Evolutionary conservation across 2,888 invertebrate species (phyloP).

Genomic region (Pycnomerus fuliginosus): DNA sequence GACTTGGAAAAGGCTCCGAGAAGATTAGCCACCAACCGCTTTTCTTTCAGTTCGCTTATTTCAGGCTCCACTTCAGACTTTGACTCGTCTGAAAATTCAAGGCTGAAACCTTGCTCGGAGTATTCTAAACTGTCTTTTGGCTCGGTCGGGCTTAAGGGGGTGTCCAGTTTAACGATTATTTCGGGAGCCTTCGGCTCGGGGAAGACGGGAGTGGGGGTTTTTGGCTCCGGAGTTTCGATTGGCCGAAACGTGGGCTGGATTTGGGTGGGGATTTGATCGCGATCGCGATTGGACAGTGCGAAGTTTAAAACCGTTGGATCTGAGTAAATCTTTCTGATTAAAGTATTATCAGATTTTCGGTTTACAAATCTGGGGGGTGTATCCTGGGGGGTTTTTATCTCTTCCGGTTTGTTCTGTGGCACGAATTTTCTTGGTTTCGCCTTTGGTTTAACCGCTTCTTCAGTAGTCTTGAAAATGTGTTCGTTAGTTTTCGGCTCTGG

Average conservation of each 20-base stretch:
- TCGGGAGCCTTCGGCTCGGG: background rate
- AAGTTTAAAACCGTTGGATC: slow-evolving; percentile 37
- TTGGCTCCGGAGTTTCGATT: too few relatives aligned
- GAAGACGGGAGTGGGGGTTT: background rate
- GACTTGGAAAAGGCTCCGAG: slow-evolving; percentile 42
- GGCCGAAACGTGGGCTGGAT: too few relatives aligned
- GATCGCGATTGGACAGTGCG: slow-evolving; percentile 33
- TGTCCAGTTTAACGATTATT: background rate
- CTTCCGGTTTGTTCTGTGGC: background rate
- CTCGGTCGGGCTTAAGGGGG: too few relatives aligned
- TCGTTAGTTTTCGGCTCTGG: background rate
- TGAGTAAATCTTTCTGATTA: slow-evolving; percentile 40
- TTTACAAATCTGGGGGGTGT: slow-evolving; percentile 2
- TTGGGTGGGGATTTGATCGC: slow-evolving; percentile 29
- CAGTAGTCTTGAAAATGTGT: background rate
- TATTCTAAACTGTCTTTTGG: background rate
- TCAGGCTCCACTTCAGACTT: slow-evolving; percentile 28
- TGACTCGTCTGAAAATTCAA: background rate
- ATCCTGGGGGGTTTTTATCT: background rate
- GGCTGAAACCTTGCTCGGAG: background rate
- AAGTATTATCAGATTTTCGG: slow-evolving; percentile 39
- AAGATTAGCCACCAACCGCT: slow-evolving; percentile 37
- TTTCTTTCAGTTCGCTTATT: slow-evolving; percentile 36
- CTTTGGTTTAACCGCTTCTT: slow-evolving; percentile 4
- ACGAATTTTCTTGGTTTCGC: slow-evolving; percentile 9